A percentile compares a stretch with the other conserved stretches of the same genome.
These are phyloP conservation scores for Emydoidea blandingii DNA, from an alignment of 2,797 vertebrate genomes.

Conservation along the genomic window DNA sequence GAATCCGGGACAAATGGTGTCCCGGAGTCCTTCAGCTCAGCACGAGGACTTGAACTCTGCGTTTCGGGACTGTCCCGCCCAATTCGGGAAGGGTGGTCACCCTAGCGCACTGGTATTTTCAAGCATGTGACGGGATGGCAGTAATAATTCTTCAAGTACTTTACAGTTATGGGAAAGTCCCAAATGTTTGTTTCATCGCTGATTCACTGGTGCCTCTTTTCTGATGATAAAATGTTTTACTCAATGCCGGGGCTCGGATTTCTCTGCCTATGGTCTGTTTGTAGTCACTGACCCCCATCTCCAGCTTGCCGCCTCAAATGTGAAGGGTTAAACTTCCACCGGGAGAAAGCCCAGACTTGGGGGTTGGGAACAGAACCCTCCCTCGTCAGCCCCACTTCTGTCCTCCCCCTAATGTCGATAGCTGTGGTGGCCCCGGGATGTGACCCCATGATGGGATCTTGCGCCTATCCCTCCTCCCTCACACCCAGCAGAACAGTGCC, in stretches of 20 bases:
- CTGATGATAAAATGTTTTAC: background rate
- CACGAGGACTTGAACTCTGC: too few species aligned
- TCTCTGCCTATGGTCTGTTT: background rate
- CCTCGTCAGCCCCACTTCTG: too few species aligned
- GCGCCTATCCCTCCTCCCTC: background rate
- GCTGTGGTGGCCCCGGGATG: too few species aligned
- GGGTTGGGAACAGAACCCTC: too few species aligned
- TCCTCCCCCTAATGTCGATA: too few species aligned
- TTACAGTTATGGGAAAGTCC: background rate
- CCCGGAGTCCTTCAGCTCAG: too few species aligned
- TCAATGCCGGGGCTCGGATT: background rate
- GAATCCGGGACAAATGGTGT: too few species aligned
- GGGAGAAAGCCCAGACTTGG: background rate
- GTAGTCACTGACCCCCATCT: background rate
- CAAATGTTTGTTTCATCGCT: background rate
- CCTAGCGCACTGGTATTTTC: too few species aligned
- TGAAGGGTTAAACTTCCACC: background rate
- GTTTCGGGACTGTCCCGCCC: too few species aligned
- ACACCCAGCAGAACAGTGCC: background rate
- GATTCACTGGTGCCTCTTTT: background rate
- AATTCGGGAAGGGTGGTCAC: too few species aligned
- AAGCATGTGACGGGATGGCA: background rate
- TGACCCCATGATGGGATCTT: too few species aligned
- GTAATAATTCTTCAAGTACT: background rate
- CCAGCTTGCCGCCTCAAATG: too few species aligned